Percentiles rank a stretch among this genome's conserved stretches.
phyloP scores from a whole-genome alignment of 2,888 invertebrate genomes.

The Dione juno region DNA sequence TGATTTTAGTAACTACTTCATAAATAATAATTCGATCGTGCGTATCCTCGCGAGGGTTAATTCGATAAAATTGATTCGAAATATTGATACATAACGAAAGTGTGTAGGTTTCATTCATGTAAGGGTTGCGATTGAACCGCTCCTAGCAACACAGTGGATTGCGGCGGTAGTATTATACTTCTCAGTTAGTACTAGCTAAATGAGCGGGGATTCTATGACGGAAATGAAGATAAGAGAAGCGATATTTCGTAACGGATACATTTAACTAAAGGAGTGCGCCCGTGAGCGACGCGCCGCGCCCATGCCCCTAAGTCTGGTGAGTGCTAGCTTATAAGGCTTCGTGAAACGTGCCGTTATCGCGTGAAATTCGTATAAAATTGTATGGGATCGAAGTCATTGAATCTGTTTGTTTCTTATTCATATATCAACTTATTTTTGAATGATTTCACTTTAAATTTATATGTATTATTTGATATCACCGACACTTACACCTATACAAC shows the following conservation, averaged over 20 bases:
- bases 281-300: slow-evolving; percentile 78
- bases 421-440: not conserved
- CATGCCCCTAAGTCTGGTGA: slow-evolving; percentile 80
- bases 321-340: slow-evolving; percentile 81
- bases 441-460: not conserved
- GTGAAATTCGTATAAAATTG: slow-evolving; percentile 52
- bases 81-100: slow-evolving; percentile 62
- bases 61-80: slow-evolving; percentile 52
- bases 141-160: slow-evolving; percentile 73
- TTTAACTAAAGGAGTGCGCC: slow-evolving; percentile 76
- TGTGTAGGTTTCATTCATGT: slow-evolving; percentile 79
- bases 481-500: not conserved
- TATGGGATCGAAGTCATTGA: slow-evolving; percentile 20
- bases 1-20: slow-evolving; percentile 43
- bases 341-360: slow-evolving; percentile 69
- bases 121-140: slow-evolving; percentile 71
- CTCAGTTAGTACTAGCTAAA: slow-evolving; percentile 59
- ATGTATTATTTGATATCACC: not conserved
- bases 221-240: slow-evolving; percentile 66
- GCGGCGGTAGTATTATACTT: slow-evolving; percentile 64
- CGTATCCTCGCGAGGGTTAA: slow-evolving; percentile 39
- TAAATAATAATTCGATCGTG: slow-evolving; percentile 37
- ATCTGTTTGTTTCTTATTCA: slow-evolving; percentile 5
- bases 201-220: slow-evolving; percentile 67
- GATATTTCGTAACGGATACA: slow-evolving; percentile 72